A percentile compares a stretch with the other conserved stretches of the same genome.
Conservation (phyloP, 1,140 invertebrate species). For the Eurosta solidaginis region DNA sequence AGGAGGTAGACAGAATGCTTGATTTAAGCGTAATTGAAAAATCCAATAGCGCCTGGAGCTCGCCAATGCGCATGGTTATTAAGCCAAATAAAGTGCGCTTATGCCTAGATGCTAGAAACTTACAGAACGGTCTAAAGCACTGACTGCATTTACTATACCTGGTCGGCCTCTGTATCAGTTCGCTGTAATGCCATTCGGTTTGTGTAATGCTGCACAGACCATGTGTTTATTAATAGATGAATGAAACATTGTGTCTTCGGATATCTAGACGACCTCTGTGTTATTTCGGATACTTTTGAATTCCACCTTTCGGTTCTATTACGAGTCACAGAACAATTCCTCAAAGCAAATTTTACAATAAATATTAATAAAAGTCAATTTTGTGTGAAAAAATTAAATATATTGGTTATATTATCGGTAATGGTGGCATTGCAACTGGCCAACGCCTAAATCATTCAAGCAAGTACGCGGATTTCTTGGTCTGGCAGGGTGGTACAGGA, state of each 20-base stretch:
- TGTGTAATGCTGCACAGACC: too few species aligned
- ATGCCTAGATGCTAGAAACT: constrained; percentile 52
- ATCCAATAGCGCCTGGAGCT: neutral
- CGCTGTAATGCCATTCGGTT: constrained; percentile 59
- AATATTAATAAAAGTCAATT: constrained; percentile 60
- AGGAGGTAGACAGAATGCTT: constrained; percentile 14
- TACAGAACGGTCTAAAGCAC: constrained; percentile 51
- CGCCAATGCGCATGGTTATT: neutral
- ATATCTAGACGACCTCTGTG: too few species aligned
- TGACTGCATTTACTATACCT: constrained; percentile 60
- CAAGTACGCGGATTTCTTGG: constrained; percentile 43
- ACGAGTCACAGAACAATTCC: constrained; percentile 26
- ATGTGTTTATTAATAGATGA: too few species aligned
- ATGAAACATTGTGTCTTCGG: neutral
- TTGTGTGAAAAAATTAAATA: constrained; percentile 45
- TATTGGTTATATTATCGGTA: constrained; percentile 37
- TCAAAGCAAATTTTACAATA: constrained; percentile 57
- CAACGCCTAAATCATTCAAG: constrained; percentile 33
- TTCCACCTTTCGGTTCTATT: too few species aligned
- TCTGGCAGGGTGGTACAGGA: constrained; percentile 48
- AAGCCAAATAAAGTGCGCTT: constrained; percentile 34
- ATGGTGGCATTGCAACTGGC: constrained; percentile 32
- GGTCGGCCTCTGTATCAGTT: constrained; percentile 58
- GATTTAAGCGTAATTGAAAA: too few species aligned
- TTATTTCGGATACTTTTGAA: too few species aligned